Evolutionary conservation across 1,140 invertebrate genomes (phyloP).

Genomic region (Lepeophtheirus salmonis): DNA sequence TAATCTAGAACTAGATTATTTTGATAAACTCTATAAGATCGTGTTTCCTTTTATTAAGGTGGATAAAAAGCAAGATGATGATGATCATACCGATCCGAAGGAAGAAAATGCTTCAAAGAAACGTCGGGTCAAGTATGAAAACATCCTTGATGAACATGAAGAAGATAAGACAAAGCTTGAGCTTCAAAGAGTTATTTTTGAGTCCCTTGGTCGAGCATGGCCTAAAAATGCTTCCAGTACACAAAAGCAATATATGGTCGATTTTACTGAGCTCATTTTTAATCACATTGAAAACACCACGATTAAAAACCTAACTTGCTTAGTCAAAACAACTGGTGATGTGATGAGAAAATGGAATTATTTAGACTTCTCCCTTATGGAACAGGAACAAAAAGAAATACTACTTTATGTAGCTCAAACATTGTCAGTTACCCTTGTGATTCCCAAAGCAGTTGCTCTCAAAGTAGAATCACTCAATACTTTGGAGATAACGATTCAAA

Average conservation of each 20-base stretch:
- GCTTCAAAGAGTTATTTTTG: neutral
- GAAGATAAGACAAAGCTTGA: neutral
- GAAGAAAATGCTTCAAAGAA: neutral
- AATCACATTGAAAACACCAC: conserved; percentile 1
- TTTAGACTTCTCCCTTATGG: neutral
- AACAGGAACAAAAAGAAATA: neutral
- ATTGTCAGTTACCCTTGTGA: neutral
- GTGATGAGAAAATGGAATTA: neutral
- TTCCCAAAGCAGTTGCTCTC: neutral
- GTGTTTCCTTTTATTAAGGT: conserved; percentile 5
- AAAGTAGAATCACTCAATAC: neutral
- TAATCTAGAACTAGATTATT: conserved; percentile 1
- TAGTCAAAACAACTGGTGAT: neutral
- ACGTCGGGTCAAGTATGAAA: neutral
- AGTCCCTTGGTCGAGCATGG: conserved; percentile 9
- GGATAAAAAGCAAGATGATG: conserved; percentile 9
- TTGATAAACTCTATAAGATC: conserved; percentile 11
- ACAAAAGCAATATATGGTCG: conserved; percentile 1
- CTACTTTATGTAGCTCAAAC: neutral
- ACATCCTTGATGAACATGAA: neutral
- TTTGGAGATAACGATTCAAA: neutral
- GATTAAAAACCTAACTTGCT: neutral
- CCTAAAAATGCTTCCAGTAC: conserved; percentile 1
- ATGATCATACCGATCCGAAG: neutral
- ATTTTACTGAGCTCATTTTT: neutral